phyloP scores from a whole-genome alignment of 2,113 vertebrate species.

The Sminthopsis crassicaudata region DNA sequence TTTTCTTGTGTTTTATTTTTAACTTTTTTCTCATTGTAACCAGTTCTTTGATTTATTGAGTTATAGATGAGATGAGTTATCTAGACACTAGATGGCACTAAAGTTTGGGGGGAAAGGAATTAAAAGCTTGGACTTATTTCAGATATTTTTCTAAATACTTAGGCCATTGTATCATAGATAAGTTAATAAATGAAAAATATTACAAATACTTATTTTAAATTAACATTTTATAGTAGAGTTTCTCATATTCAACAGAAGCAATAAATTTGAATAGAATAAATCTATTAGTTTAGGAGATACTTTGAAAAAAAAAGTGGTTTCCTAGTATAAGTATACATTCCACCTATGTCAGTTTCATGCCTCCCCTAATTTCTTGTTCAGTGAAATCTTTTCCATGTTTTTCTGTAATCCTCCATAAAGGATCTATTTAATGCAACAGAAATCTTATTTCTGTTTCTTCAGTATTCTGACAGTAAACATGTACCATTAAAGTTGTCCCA shows the following conservation, averaged over 20 bases:
- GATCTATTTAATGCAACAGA: neutral
- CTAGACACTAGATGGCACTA: conserved; percentile 74
- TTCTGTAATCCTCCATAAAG: neutral
- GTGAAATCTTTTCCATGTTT: neutral
- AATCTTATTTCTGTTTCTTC: neutral
- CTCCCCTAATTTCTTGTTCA: neutral
- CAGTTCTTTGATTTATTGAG: neutral
- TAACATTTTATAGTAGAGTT: neutral
- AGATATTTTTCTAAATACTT: neutral
- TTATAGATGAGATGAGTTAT: neutral
- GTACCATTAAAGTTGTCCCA: neutral
- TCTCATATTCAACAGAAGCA: neutral
- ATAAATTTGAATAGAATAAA: neutral
- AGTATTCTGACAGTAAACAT: neutral
- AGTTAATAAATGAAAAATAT: neutral
- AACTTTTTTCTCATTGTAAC: neutral
- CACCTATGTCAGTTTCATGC: neutral
- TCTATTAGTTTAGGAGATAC: neutral
- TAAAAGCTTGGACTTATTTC: conserved; percentile 4
- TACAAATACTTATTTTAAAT: conserved; percentile 47
- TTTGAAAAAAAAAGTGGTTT: neutral
- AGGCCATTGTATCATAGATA: neutral
- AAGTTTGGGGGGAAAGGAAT: conserved; percentile 51
- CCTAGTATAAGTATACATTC: neutral
- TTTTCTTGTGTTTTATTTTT: neutral